Evolutionary conservation across 2,888 invertebrate genomes (phyloP).

Genomic region (Drosophila seclusa): DNA sequence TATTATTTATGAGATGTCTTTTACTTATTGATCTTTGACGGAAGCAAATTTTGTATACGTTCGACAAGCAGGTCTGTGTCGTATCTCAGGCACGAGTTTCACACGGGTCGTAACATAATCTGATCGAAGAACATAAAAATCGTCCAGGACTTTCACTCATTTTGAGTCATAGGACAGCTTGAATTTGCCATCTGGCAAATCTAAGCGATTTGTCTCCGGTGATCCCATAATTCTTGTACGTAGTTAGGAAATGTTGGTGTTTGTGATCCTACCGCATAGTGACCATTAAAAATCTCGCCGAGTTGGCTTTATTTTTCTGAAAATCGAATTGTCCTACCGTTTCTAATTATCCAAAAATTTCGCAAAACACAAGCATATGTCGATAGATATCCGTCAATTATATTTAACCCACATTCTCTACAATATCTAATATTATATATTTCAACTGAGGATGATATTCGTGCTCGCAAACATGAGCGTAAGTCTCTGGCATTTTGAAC

Average conservation of each 20-base stretch:
- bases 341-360: neutral
- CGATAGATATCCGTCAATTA: neutral
- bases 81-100: neutral
- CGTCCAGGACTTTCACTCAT: neutral
- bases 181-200: neutral
- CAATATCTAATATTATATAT: conserved; percentile 4
- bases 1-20: neutral
- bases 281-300: neutral
- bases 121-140: neutral
- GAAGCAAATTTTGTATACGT: neutral
- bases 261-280: neutral
- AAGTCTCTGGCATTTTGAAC: conserved; percentile 56
- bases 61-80: neutral
- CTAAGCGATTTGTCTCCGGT: neutral
- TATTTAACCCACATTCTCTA: neutral
- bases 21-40: neutral
- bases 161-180: neutral
- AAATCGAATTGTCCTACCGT: neutral
- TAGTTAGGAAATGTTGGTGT: neutral
- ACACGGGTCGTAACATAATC: neutral
- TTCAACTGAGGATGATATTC: conserved; percentile 1
- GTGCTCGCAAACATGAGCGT: neutral
- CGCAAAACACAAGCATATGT: neutral
- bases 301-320: neutral
- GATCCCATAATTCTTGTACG: neutral